A percentile compares a stretch with the other conserved stretches of the same genome.
These are phyloP conservation scores for Erebia aethiops DNA, from an alignment of 2,888 invertebrate species.

Conservation along the genomic window DNA sequence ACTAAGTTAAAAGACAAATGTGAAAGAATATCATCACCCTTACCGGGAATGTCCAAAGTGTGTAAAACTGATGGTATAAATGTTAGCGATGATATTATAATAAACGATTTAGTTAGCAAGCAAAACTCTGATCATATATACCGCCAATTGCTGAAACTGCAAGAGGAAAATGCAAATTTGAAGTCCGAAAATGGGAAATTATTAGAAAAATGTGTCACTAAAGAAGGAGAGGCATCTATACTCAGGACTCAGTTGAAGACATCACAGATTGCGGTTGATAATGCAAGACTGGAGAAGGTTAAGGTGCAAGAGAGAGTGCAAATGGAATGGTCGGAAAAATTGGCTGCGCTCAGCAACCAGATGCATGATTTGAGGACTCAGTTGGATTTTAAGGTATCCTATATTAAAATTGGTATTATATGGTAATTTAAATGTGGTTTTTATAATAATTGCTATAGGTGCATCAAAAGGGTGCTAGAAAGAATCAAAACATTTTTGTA, in stretches of 20 bases:
- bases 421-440: background rate
- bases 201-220: constrained; percentile 77
- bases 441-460: background rate
- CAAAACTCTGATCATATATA: constrained; percentile 63
- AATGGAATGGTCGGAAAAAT: constrained; percentile 78
- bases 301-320: constrained; percentile 73
- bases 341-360: constrained; percentile 65
- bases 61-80: constrained; percentile 47
- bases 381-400: constrained; percentile 82
- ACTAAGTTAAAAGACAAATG: constrained; percentile 67
- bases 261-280: constrained; percentile 68
- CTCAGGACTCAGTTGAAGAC: constrained; percentile 79
- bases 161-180: constrained; percentile 71
- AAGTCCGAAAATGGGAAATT: constrained; percentile 74
- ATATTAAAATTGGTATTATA: background rate
- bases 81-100: constrained; percentile 57
- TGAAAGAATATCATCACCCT: constrained; percentile 66
- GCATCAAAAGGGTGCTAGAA: too few relatives aligned
- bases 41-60: constrained; percentile 65
- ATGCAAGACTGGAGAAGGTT: constrained; percentile 70
- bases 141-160: constrained; percentile 61
- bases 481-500: too few relatives aligned
- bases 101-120: constrained; percentile 64
- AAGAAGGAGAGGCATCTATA: constrained; percentile 83
- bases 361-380: constrained; percentile 74